Evolutionary conservation across 2,797 vertebrate species (phyloP).

Genomic region (Spheniscus humboldti): DNA sequence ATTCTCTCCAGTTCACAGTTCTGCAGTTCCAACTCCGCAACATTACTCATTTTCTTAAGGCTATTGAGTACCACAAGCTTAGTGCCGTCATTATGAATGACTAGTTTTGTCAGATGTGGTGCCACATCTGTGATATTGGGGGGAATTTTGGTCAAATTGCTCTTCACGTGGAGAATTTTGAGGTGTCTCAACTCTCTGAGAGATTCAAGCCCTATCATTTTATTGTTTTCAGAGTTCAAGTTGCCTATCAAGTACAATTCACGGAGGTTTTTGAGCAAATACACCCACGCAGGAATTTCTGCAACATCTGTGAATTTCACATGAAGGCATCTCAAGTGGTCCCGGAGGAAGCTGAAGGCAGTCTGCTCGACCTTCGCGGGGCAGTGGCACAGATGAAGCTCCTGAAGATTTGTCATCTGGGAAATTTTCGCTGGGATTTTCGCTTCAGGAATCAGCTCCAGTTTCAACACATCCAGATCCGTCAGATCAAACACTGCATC

Average conservation of each 20-base stretch:
- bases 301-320: conserved; percentile 98
- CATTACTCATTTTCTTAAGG: conserved; percentile 98
- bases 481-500: conserved; percentile 96
- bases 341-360: conserved; percentile 96
- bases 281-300: conserved; percentile 97
- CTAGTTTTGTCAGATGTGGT: conserved; percentile 90
- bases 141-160: conserved; percentile 97
- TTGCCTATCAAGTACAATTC: conserved; percentile 95
- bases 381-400: conserved; percentile 96
- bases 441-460: conserved; percentile 95
- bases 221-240: conserved; percentile 98
- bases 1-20: conserved; percentile 98
- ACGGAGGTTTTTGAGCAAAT: conserved; percentile 90
- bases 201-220: conserved; percentile 97
- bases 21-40: conserved; percentile 91
- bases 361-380: conserved; percentile 97
- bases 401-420: conserved; percentile 95
- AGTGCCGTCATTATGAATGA: conserved; percentile 96
- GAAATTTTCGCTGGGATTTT: conserved; percentile 96
- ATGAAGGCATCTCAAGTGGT: conserved; percentile 96
- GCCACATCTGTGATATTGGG: conserved; percentile 98
- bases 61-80: conserved; percentile 96
- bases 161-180: conserved; percentile 93
- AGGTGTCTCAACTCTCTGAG: conserved; percentile 93
- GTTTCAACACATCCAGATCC: conserved; percentile 92